Evolutionary conservation across 2,797 vertebrate species (phyloP).

Genomic region (Semaprochilodus insignis): DNA sequence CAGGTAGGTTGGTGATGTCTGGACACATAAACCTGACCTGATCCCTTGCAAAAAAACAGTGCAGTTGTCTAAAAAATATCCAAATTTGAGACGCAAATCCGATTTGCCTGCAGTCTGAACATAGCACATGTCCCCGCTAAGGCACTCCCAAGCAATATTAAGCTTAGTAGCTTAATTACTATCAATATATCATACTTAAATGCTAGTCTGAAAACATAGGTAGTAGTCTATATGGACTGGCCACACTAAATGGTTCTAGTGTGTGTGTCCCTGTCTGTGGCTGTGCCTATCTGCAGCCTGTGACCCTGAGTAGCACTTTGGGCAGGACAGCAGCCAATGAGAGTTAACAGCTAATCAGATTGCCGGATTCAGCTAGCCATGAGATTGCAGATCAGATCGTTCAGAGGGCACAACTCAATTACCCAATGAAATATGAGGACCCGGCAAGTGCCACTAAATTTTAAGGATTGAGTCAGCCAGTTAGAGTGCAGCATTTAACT

Average conservation of each 20-base stretch:
- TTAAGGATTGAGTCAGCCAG: not conserved
- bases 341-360: not conserved
- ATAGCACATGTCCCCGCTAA: no score
- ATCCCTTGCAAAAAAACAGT: no score
- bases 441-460: not conserved
- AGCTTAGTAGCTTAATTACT: no score
- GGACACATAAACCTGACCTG: no score
- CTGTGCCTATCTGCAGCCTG: not conserved
- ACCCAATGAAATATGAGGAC: not conserved
- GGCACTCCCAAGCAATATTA: not conserved
- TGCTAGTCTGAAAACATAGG: not conserved
- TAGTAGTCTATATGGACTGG: not conserved
- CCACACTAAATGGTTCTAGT: not conserved
- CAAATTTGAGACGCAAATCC: no score
- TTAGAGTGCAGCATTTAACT: not conserved
- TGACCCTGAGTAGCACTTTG: no score
- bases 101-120: no score
- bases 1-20: no score
- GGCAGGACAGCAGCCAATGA: not conserved
- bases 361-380: not conserved
- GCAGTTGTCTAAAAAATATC: no score
- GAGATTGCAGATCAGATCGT: no score
- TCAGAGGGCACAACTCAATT: not conserved
- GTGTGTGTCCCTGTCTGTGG: not conserved
- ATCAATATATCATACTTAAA: not conserved